These are phyloP conservation scores for Lamellibrachia columna DNA, from an alignment of 2,888 invertebrate genomes.

Conservation along the genomic window DNA sequence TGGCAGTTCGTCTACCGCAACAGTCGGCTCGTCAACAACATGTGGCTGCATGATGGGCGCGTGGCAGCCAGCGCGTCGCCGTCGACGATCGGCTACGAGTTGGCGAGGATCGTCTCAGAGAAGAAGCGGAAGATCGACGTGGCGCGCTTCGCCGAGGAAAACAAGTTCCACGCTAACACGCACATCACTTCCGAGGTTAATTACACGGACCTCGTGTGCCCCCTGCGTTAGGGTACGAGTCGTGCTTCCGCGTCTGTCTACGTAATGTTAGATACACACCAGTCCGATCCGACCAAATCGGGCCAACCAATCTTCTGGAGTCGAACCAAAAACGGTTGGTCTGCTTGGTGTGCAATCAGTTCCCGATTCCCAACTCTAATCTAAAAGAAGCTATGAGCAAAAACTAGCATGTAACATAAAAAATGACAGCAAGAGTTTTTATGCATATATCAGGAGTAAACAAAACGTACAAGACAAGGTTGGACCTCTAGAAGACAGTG, in stretches of 20 bases:
- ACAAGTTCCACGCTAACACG: background rate
- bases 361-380: no score
- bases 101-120: slow-evolving; percentile 8
- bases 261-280: no score
- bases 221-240: slow-evolving; percentile 7
- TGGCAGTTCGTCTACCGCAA: slow-evolving; percentile 33
- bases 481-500: no score
- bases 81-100: background rate
- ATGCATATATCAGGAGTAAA: no score
- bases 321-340: no score
- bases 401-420: no score
- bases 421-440: no score
- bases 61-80: slow-evolving; percentile 20
- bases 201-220: slow-evolving; percentile 17
- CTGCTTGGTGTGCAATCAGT: no score
- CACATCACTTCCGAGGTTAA: slow-evolving; percentile 18
- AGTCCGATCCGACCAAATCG: no score
- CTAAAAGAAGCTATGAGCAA: no score
- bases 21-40: slow-evolving; percentile 32
- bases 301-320: no score
- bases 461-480: no score
- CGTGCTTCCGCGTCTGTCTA: background rate
- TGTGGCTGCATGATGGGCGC: slow-evolving; percentile 25
- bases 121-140: slow-evolving; percentile 28
- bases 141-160: background rate